Percentiles rank a stretch among this genome's conserved stretches.
phyloP scores from a whole-genome alignment of 1,140 invertebrate species.

The Streblospio benedicti region DNA sequence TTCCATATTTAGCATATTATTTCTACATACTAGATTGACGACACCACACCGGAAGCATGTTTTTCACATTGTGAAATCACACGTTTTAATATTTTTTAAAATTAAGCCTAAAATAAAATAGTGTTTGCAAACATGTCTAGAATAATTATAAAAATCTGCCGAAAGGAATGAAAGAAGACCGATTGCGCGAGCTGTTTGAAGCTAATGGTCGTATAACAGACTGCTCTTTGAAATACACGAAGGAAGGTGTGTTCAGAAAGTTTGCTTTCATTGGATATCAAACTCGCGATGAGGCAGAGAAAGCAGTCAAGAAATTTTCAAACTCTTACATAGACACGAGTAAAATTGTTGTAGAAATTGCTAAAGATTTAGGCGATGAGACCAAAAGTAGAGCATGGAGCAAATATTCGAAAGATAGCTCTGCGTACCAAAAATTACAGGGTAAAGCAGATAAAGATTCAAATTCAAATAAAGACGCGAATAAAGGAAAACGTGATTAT shows the following conservation, averaged over 20 bases:
- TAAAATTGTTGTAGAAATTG: constrained; percentile 64
- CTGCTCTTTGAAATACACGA: constrained; percentile 83
- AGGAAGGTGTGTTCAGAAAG: constrained; percentile 78
- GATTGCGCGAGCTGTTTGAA: constrained; percentile 66
- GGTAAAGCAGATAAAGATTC: constrained; percentile 50
- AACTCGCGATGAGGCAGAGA: constrained; percentile 64
- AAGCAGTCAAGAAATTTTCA: constrained; percentile 69
- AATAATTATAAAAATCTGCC: too few species aligned
- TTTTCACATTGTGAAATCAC: too few species aligned
- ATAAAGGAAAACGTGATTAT: constrained; percentile 54
- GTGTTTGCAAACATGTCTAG: too few species aligned
- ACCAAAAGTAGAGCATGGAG: constrained; percentile 85
- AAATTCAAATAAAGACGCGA: constrained; percentile 34
- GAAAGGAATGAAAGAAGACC: constrained; percentile 67
- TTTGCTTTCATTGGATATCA: constrained; percentile 88
- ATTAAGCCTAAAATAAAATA: too few species aligned
- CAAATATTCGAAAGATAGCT: constrained; percentile 38
- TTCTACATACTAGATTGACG: too few species aligned
- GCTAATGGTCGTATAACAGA: constrained; percentile 79
- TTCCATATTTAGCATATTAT: too few species aligned
- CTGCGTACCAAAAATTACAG: constrained; percentile 22
- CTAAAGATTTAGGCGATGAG: constrained; percentile 66
- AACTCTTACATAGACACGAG: constrained; percentile 73
- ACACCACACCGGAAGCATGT: too few species aligned
- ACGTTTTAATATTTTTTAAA: too few species aligned